Conservation (phyloP, 2,113 vertebrate genomes). For the Sinocyclocheilus rhinocerous region DNA sequence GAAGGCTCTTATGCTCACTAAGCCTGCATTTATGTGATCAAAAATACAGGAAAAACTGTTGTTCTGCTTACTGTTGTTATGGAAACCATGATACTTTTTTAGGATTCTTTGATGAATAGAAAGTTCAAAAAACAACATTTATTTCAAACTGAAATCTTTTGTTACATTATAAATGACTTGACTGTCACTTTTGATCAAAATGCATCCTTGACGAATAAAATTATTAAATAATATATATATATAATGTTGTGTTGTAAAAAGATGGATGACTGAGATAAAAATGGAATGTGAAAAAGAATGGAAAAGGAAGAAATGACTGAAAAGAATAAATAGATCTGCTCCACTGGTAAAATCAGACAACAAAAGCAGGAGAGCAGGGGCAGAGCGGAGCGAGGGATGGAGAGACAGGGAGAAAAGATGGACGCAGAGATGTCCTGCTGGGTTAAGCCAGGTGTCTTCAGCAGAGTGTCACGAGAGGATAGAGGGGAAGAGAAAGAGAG, state of each 20-base stretch:
- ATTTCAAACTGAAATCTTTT: neutral
- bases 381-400: neutral
- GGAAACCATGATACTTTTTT: too few relatives aligned
- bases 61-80: too few relatives aligned
- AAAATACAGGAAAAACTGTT: too few relatives aligned
- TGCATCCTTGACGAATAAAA: too few relatives aligned
- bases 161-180: neutral
- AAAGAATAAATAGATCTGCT: neutral
- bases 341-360: constrained; percentile 27
- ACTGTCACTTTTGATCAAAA: neutral
- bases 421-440: constrained; percentile 56
- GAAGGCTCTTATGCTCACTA: neutral
- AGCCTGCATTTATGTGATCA: neutral
- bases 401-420: constrained; percentile 33
- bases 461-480: constrained; percentile 30
- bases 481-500: constrained; percentile 27
- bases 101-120: neutral
- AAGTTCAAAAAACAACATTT: too few relatives aligned
- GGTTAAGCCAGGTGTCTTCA: constrained; percentile 70
- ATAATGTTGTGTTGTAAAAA: neutral
- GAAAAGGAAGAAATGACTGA: neutral
- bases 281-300: neutral
- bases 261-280: neutral
- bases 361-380: constrained; percentile 31
- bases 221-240: neutral